Evolutionary conservation across 2,113 vertebrate genomes (phyloP).

Genomic region (Lepus europaeus): DNA sequence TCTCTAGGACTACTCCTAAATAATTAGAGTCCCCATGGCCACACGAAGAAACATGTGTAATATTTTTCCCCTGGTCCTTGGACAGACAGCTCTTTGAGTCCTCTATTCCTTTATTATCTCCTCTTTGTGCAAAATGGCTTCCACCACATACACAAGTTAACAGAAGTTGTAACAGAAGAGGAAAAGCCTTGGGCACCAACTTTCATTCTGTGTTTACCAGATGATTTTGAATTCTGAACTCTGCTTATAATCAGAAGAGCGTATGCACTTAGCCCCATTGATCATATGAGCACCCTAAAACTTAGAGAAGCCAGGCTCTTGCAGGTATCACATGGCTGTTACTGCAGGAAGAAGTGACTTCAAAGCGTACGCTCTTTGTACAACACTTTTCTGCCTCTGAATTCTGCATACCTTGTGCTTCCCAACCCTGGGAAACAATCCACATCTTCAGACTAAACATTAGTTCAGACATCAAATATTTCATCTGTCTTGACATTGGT

Average conservation of each 20-base stretch:
- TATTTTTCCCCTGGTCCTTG: not conserved
- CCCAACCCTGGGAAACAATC: conserved; percentile 11
- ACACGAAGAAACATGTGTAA: not conserved
- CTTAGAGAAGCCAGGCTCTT: not conserved
- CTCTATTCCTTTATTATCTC: not conserved
- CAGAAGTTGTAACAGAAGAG: not conserved
- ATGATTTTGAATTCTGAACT: not conserved
- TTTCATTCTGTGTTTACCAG: not conserved
- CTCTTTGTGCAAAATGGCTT: not conserved
- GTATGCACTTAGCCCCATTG: not conserved
- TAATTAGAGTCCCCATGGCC: not conserved
- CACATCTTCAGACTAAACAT: conserved; percentile 60
- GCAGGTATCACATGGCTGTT: not conserved
- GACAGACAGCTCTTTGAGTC: not conserved
- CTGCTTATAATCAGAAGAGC: not conserved
- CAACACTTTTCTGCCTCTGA: not conserved
- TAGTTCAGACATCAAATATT: conserved; percentile 35
- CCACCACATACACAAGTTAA: not conserved
- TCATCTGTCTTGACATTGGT: conserved; percentile 40
- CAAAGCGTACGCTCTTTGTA: not conserved
- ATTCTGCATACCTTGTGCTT: not conserved
- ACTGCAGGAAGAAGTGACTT: not conserved
- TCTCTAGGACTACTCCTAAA: not conserved
- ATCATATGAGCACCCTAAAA: not conserved
- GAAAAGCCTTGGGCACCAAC: not conserved